Percentiles rank a stretch among this genome's conserved stretches.
Evolutionary conservation across 2,797 vertebrate species (phyloP).

Genomic region (Phrynocephalus vlangalii): DNA sequence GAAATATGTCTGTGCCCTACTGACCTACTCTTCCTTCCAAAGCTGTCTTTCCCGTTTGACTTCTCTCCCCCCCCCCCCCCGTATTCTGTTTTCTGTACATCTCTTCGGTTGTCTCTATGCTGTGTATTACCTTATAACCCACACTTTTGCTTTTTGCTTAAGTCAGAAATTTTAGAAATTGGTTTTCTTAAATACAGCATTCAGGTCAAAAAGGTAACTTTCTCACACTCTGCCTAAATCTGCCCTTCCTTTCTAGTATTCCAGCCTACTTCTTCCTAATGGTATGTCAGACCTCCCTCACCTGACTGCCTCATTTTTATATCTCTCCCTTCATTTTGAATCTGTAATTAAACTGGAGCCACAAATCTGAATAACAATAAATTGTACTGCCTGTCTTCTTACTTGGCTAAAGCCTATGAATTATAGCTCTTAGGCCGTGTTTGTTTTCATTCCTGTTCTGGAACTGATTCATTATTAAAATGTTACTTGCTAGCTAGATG

Average conservation of each 20-base stretch:
- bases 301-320: neutral
- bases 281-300: neutral
- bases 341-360: neutral
- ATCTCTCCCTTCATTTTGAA: neutral
- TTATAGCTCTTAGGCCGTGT: constrained; percentile 41
- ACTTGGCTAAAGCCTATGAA: constrained; percentile 7
- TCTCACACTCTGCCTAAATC: neutral
- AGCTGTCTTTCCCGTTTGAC: neutral
- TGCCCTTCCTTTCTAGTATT: neutral
- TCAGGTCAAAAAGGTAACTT: no score
- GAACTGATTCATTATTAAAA: constrained; percentile 59
- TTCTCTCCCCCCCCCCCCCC: no score
- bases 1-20: neutral
- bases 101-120: neutral
- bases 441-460: constrained; percentile 57
- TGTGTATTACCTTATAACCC: neutral
- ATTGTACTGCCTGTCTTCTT: neutral
- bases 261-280: neutral
- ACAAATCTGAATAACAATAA: constrained; percentile 14
- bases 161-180: neutral
- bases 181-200: no score
- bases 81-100: neutral
- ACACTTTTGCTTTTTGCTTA: neutral
- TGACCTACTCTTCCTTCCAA: neutral
- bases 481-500: constrained; percentile 61